A percentile compares a stretch with the other conserved stretches of the same genome.
Evolutionary conservation across 2,888 invertebrate species (phyloP).

Genomic region (Vesta saturnalis): DNA sequence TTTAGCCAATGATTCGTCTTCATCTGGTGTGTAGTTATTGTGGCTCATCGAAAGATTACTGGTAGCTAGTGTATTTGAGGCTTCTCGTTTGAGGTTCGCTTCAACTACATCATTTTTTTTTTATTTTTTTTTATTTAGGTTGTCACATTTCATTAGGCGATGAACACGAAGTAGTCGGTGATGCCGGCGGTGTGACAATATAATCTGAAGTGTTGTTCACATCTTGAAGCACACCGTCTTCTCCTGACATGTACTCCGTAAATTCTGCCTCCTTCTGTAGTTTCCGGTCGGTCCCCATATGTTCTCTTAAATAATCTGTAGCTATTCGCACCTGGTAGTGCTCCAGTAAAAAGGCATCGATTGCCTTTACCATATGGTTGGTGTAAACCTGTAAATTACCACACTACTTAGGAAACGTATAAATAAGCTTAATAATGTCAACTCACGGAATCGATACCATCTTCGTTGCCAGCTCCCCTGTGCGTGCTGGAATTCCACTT

Average conservation of each 20-base stretch:
- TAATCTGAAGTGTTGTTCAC: not conserved
- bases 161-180: not conserved
- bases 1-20: not conserved
- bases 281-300: not conserved
- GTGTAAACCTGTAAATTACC: no score
- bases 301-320: not conserved
- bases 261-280: not conserved
- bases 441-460: no score
- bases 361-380: no score
- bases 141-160: not conserved
- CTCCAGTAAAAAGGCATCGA: no score
- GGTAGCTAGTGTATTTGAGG: not conserved
- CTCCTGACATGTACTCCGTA: not conserved
- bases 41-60: not conserved
- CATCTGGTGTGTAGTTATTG: not conserved
- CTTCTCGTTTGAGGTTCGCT: not conserved
- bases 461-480: no score
- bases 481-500: not conserved
- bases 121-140: not conserved
- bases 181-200: not conserved
- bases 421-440: no score
- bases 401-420: no score
- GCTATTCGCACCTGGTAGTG: no score
- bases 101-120: not conserved
- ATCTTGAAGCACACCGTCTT: no score